Evolutionary conservation across 1,140 invertebrate genomes (phyloP), one percentile per base, ranked within the genome.

Genomic region (Calliopsis andreniformis): DNA sequence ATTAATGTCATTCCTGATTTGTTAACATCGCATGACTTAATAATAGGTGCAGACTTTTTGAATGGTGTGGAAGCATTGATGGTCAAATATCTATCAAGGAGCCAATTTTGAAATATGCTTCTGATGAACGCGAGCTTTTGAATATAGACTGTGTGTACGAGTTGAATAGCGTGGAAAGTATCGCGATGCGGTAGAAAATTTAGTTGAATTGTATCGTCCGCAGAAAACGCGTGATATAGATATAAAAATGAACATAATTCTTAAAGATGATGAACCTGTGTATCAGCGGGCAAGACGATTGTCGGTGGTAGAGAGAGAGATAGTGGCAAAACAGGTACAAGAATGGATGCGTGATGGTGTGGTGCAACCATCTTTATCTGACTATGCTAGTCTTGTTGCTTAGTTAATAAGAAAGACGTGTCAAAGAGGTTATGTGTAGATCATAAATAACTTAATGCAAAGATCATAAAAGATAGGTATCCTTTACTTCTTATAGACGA

Each of bases 181-280:
- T n/a, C n/a, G n/a, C n/a, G n/a, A n/a, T n/a, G n/a, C 35, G 35
- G 10, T 39, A 39, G 35, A 39, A 39, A 3, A 39, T 3, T 3
- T 10, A 39, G 10, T 39, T 39, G 35, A 39, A 39, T 5, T 5
- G 3, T 39, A 39, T 10, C 4, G 3, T 5, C 35, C 35, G 35
- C 4, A 3, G 35, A 39, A 39, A 39, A 39, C 35, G 4, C 4
- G 35, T 39, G 8, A 35, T 10, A 16, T 30, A 3, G 18, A 35
- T 16, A 28, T 56, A 2, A 56, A 35, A 8, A 68, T 56, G 51
- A 25, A 16, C 6, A 68, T 68, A 7, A 25, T 68, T n/a, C n/a
- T 68, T 1, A 68, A 56, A 42, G 49, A 68, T 16, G 51, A 68
- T 0, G 49, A 7, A 2, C 66, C 66, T 0, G 20, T 68, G 3